Base-by-base conservation (phyloP, 1,140 invertebrate genomes). In the Ruditapes philippinarum region DNA sequence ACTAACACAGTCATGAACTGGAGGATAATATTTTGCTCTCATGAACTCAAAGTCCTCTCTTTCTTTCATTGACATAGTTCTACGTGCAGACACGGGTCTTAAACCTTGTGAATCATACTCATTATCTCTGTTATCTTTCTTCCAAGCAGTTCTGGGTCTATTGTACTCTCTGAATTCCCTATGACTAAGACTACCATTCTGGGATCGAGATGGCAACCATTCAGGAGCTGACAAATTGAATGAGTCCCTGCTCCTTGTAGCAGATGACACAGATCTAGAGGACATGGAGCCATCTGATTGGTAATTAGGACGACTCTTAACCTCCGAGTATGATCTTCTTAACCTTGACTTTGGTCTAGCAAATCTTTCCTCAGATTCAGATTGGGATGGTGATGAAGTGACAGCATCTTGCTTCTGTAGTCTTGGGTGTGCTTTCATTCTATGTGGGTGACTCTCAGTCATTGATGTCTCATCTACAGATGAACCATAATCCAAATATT, bases 11-110 rank as follows among this genome's bases (percentile, higher is more conserved):
- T 88, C 45, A 80, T 88, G 85, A 51, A 70, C 25, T 22, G 74
- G 85, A 28, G 85, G 85, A 33, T 88, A 88, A 70, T 65, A 88
- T 36, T 78, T 79, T 1, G 85, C 57, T 51, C 85, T 65, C 74
- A 80, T 60, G 17, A 25, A 78, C 25, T 78, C 42, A 36, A 42
- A 79, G 25, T 88, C 76, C n/a, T 88, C 85, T 45, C 57, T 62
- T 19, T 88, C 70, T 40, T 31, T 68, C 45, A 60, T 36, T n/a
- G 74, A 49, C 74, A 70, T 79, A 0, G 57, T 28, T 70, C 62
- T 7, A 38, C 76, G 79, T 22, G 70, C 54, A 49, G 85, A 88
- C n/a, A 76, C 0, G 42, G 84, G 84, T 40, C 45, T 31, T 0
- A 88, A 42, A 7, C 54, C 36, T 2, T 74, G 31, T 12, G 31